A percentile compares a stretch with the other conserved stretches of the same genome.
These are phyloP conservation scores for Drosophila pseudotakahashii DNA, from an alignment of 2,888 invertebrate genomes.

Conservation along the genomic window DNA sequence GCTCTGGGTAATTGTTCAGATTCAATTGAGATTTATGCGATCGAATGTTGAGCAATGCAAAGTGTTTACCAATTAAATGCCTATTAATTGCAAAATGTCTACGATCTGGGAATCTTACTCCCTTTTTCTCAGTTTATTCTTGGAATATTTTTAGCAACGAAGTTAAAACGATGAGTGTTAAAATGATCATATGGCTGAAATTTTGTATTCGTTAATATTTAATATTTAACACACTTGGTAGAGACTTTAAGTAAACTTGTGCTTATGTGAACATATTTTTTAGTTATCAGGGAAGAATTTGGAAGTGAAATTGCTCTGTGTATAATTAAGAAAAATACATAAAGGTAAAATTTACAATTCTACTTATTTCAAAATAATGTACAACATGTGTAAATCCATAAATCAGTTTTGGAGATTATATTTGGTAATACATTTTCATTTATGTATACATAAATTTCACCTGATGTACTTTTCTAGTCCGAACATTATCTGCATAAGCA, in stretches of 20 bases:
- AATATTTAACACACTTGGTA: too few species aligned
- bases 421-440: background rate
- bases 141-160: background rate
- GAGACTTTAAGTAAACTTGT: too few species aligned
- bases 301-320: too few species aligned
- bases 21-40: conserved; percentile 64
- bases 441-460: background rate
- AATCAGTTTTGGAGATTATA: background rate
- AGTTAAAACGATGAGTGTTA: conserved; percentile 2
- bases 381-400: background rate
- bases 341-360: too few species aligned
- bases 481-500: background rate
- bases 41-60: conserved; percentile 15
- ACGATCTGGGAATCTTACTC: conserved; percentile 3
- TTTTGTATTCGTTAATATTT: background rate
- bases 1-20: conserved; percentile 60
- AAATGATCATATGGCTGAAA: conserved; percentile 7
- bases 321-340: too few species aligned
- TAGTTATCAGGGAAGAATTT: too few species aligned
- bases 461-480: background rate
- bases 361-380: background rate
- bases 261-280: too few species aligned
- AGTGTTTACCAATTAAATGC: conserved; percentile 52
- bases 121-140: too few species aligned
- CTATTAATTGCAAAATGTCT: conserved; percentile 25